Base-by-base conservation (phyloP, 2,888 invertebrate genomes). In the Scelioninae gen. 2 region DNA sequence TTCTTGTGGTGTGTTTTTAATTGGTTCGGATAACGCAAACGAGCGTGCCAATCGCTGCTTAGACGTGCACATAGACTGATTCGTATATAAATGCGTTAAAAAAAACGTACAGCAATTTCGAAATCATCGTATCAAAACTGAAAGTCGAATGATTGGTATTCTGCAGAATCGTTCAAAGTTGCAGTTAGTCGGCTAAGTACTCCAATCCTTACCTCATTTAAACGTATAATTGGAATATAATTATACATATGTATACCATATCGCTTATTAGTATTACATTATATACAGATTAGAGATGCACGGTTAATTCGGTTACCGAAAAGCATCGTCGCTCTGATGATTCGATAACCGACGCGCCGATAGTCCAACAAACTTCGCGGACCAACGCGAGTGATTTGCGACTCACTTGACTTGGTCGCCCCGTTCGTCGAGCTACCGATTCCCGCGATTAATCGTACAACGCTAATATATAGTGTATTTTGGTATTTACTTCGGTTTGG, bases 241-340 rank as follows among this genome's bases (percentile, higher is more conserved):
- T 70, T 57, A 63, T 70, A 74, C 65, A 70, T 74, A 65, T 61
- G 65, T 70, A 60, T 69, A 73, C 28, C 61, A 67, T 72, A 67
- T 53, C 63, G 35, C 57, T 58, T 76, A 77, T 76, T 76, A 79
- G 80, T 81, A 78, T 83, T 83, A 81, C 81, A 83, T 81, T 84
- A 83, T 83, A 78, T 84, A 84, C 84, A 84, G 74, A 79, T 69
- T 78, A 79, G 77, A 79, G 74, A 53, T 70, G 70, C 50, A 70
- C 55, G 65, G 57, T 74, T 63, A 60, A 69, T 60, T 58, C 46
- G 53, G 35, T 52, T 41, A 50, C 53, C 53, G 31, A 57, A 64
- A n/a, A 48, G 2, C 48, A 58, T 52, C 50, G 28, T 11, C 5
- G 19, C 7, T 37, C 33, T 33, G 18, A 35, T 45, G 53, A 37